Evolutionary conservation across 1,140 invertebrate genomes (phyloP).

Genomic region (Anastrepha ludens): DNA sequence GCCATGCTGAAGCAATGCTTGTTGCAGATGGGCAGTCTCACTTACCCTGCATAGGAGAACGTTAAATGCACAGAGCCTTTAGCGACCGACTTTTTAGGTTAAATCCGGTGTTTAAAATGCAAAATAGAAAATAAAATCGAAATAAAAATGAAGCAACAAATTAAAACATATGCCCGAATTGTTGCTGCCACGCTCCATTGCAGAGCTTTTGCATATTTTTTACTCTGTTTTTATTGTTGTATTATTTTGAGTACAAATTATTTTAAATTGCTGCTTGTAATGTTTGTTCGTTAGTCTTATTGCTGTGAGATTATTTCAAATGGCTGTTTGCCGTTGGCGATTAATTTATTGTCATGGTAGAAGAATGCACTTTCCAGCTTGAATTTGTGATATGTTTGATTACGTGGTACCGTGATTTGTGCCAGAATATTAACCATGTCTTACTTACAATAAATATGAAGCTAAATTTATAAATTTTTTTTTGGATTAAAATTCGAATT

Average conservation of each 20-base stretch:
- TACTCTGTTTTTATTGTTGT: neutral
- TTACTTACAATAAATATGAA: no score
- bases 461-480: no score
- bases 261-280: slow-evolving; percentile 17
- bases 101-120: slow-evolving; percentile 36
- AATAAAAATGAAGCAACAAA: slow-evolving; percentile 35
- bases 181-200: slow-evolving; percentile 15
- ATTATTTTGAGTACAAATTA: neutral
- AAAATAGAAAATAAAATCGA: slow-evolving; percentile 46
- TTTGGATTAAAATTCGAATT: no score
- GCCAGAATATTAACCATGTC: no score
- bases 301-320: neutral
- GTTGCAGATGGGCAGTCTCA: neutral
- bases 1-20: neutral
- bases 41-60: neutral
- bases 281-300: slow-evolving; percentile 16
- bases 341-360: no score
- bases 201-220: neutral
- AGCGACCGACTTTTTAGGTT: slow-evolving; percentile 2
- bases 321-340: neutral
- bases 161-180: slow-evolving; percentile 43
- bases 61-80: neutral
- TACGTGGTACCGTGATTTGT: no score
- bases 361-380: no score
- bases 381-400: no score